Percentiles rank a stretch among this genome's conserved stretches.
These are phyloP conservation scores for Sclerurus mexicanus DNA, from an alignment of 2,113 vertebrate genomes.

Conservation along the genomic window DNA sequence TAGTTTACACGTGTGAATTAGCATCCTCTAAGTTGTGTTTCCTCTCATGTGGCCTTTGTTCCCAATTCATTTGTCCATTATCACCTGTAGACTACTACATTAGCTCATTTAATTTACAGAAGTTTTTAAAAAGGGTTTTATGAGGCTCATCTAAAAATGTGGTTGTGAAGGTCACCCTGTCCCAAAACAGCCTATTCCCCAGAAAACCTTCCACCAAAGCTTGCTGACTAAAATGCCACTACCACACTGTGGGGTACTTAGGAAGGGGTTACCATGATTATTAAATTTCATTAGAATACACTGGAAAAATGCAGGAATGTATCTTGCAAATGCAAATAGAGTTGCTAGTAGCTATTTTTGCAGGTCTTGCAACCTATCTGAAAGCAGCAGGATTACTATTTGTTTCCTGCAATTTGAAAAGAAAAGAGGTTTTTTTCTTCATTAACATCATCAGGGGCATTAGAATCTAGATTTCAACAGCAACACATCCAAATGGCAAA, in stretches of 20 bases:
- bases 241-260: not conserved
- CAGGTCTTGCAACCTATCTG: not conserved
- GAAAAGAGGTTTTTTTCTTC: not conserved
- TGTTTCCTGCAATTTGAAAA: not conserved
- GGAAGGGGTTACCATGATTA: accelerated
- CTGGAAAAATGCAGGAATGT: not conserved
- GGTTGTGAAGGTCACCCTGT: not conserved
- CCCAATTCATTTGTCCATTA: not conserved
- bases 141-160: not conserved
- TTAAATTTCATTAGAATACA: not conserved
- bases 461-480: not conserved
- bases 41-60: not conserved
- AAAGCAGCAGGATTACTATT: not conserved
- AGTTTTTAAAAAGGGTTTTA: not conserved
- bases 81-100: not conserved
- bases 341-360: not conserved
- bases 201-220: not conserved
- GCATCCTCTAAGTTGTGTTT: not conserved
- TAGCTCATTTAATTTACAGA: not conserved
- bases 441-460: not conserved
- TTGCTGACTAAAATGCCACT: not conserved
- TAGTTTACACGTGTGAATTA: slow-evolving; percentile 7
- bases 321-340: not conserved
- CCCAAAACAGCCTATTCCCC: not conserved
- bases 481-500: not conserved